A percentile compares a stretch with the other conserved stretches of the same genome.
These are phyloP conservation scores for Lepus europaeus DNA, from an alignment of 2,113 vertebrate species.

Conservation along the genomic window DNA sequence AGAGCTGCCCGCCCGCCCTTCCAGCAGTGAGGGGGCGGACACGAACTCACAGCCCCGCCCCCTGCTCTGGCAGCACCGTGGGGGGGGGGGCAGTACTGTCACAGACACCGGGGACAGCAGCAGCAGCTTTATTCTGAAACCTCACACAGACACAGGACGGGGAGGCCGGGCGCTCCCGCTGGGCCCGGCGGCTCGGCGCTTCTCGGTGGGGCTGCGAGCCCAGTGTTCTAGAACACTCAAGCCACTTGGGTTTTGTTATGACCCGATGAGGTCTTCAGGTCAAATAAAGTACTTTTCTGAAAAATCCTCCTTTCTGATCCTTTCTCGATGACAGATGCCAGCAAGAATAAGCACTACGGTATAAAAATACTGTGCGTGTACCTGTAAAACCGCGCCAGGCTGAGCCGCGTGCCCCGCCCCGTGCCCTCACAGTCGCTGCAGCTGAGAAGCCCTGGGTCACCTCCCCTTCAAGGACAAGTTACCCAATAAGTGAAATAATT, in stretches of 20 bases:
- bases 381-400: neutral
- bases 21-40: no score
- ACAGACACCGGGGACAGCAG: no score
- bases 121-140: no score
- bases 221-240: slow-evolving; percentile 38
- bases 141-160: no score
- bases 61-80: no score
- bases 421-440: neutral
- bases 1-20: no score
- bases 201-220: neutral
- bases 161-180: no score
- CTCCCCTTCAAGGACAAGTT: neutral
- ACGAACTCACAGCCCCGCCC: no score
- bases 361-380: slow-evolving; percentile 70
- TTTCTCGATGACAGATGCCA: slow-evolving; percentile 60
- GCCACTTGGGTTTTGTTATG: slow-evolving; percentile 41
- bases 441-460: neutral
- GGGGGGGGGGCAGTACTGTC: no score
- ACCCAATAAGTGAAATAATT: slow-evolving; percentile 45
- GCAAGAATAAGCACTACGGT: slow-evolving; percentile 63
- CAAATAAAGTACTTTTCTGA: slow-evolving; percentile 59
- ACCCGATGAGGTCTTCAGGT: slow-evolving; percentile 43
- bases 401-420: neutral
- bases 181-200: no score
- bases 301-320: slow-evolving; percentile 52